Evolutionary conservation across 1,140 invertebrate genomes (phyloP).

Genomic region (Tribolium madens): DNA sequence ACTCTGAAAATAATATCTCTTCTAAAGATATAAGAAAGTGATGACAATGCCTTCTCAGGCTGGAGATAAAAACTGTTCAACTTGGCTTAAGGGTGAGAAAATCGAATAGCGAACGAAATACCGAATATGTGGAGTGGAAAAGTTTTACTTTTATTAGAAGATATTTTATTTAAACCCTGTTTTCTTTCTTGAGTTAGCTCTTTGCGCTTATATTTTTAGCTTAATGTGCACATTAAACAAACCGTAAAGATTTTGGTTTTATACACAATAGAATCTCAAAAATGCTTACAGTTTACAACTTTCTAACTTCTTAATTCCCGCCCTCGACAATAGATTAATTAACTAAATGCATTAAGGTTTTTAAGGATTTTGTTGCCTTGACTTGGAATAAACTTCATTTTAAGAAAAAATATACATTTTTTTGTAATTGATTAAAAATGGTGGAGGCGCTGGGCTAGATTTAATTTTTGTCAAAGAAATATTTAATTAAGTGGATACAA

Average conservation of each 20-base stretch:
- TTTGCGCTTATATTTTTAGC: conserved; percentile 27
- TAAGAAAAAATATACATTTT: background rate
- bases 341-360: conserved; percentile 2
- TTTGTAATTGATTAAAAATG: too few species aligned
- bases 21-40: conserved; percentile 49
- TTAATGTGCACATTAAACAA: conserved; percentile 38
- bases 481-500: background rate
- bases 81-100: conserved; percentile 48
- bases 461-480: background rate
- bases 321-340: conserved; percentile 19
- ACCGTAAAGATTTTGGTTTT: conserved; percentile 37
- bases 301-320: conserved; percentile 17
- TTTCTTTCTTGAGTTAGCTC: conserved; percentile 8
- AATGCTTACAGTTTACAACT: conserved; percentile 23
- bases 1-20: conserved; percentile 46
- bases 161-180: conserved; percentile 47
- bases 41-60: conserved; percentile 47
- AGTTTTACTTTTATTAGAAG: conserved; percentile 48
- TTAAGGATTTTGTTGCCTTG: background rate
- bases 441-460: background rate
- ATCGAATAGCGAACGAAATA: conserved; percentile 47
- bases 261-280: conserved; percentile 20
- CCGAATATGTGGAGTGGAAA: conserved; percentile 46
- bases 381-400: background rate
- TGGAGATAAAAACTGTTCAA: conserved; percentile 48